Evolutionary conservation across 2,888 invertebrate species (phyloP), one percentile per base, ranked within the genome.

Genomic region (Gibbula magus): DNA sequence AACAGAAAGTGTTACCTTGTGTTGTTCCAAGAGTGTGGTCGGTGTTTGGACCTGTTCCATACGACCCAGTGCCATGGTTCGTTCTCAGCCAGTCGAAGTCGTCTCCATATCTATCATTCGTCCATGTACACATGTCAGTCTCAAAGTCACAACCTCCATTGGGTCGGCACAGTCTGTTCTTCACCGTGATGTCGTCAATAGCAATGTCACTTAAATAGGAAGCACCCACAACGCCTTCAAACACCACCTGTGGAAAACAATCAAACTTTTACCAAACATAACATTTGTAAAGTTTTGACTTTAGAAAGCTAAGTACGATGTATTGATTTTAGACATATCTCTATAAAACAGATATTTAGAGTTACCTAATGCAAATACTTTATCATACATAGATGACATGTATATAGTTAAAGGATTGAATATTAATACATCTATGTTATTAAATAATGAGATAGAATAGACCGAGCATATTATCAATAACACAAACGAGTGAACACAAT

Each of bases 21-120:
- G 87, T 85, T 83, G 94, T 94, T 80, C 91, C 95, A 89, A 95
- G 96, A 0, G 97, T 97, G 92, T 97, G 97, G 93, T 98, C 98
- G 90, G 94, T 94, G 88, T 95, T 95, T 0, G 97, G 97, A 0
- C 97, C 97, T 0, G 96, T 97, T 10, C 81, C 74, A 0, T 39
- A 25, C 88, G 90, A 86, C 10, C 79, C 70, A 22, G 87, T 87
- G 5, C 75, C 29, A 0, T 87, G 87, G 52, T 87, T 82, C 16
- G 79, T 79, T 73, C 85, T 81, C 5, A 82, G 66, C 89, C 91
- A 92, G 78, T 91, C 90, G 83, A 91, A 90, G 61, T 89, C 86
- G 84, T 90, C 90, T 20, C 79, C 82, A 16, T 52, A 75, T 20
- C 75, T 54, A 20, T 76, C 81, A 79, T 89, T 89, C 20, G 77